Percentiles rank a stretch among this genome's conserved stretches.
These are phyloP conservation scores for Sebastes iracundus DNA, from an alignment of 2,797 vertebrate genomes.

Conservation along the genomic window DNA sequence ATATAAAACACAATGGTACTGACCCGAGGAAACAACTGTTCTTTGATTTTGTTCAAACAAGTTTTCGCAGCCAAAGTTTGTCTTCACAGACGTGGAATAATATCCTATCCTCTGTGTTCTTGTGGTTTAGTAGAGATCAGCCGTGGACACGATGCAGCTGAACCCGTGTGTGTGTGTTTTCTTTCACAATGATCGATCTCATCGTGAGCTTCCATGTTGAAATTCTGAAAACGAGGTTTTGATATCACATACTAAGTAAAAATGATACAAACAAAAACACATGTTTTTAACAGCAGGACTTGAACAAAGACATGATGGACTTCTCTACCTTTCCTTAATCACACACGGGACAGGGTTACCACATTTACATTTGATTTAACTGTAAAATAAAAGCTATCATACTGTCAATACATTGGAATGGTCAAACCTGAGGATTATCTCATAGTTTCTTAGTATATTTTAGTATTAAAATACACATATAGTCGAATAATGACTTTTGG, in stretches of 20 bases:
- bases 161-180: background rate
- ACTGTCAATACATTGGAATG: background rate
- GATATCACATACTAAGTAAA: background rate
- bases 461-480: background rate
- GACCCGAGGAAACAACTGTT: slow-evolving; percentile 2
- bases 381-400: background rate
- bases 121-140: background rate
- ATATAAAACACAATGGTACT: slow-evolving; percentile 56
- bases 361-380: background rate
- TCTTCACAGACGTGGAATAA: background rate
- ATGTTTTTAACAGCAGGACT: background rate
- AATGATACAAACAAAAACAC: background rate
- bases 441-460: background rate
- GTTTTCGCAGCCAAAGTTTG: background rate
- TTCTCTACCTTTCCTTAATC: background rate
- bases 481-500: background rate
- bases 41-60: background rate
- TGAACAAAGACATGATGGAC: background rate
- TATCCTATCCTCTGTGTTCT: background rate
- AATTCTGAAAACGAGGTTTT: background rate
- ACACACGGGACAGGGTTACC: too few relatives aligned
- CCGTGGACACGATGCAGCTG: background rate
- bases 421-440: background rate
- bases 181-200: background rate
- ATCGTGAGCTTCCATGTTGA: background rate